A percentile compares a stretch with the other conserved stretches of the same genome.
These are phyloP conservation scores for Meandrusa payeni DNA, from an alignment of 2,888 invertebrate species.

Conservation along the genomic window DNA sequence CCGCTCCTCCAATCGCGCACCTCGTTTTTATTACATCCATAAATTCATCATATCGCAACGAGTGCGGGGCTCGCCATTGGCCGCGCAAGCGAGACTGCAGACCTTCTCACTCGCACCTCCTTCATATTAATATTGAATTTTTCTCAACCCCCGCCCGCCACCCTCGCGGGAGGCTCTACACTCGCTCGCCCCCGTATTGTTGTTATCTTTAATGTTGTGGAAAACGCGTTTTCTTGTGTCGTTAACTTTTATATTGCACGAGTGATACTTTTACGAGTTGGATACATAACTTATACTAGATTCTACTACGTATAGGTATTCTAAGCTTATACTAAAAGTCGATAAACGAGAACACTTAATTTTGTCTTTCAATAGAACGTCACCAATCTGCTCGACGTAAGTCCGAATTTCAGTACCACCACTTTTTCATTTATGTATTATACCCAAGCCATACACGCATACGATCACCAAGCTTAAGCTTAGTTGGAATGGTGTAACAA, in stretches of 20 bases:
- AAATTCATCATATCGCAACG: constrained; percentile 88
- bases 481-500: too few relatives aligned
- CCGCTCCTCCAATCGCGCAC: constrained; percentile 84
- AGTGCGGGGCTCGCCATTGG: constrained; percentile 78
- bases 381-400: too few relatives aligned
- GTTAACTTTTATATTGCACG: constrained; percentile 81
- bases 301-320: constrained; percentile 26
- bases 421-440: too few relatives aligned
- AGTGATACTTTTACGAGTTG: constrained; percentile 78
- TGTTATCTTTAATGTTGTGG: constrained; percentile 82
- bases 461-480: too few relatives aligned
- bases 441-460: too few relatives aligned
- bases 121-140: constrained; percentile 92
- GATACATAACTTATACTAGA: constrained; percentile 70
- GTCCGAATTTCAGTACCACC: too few relatives aligned
- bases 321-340: constrained; percentile 11
- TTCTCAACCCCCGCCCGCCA: constrained; percentile 82
- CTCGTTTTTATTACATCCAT: constrained; percentile 90
- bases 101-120: constrained; percentile 83
- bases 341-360: not conserved
- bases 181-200: constrained; percentile 80
- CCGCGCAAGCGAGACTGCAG: constrained; percentile 73
- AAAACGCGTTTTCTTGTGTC: constrained; percentile 82
- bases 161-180: constrained; percentile 79
- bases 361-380: too few relatives aligned